Evolutionary conservation across 2,888 invertebrate genomes (phyloP), one percentile per base, ranked within the genome.

Genomic region (Pharmacophagus antenor): DNA sequence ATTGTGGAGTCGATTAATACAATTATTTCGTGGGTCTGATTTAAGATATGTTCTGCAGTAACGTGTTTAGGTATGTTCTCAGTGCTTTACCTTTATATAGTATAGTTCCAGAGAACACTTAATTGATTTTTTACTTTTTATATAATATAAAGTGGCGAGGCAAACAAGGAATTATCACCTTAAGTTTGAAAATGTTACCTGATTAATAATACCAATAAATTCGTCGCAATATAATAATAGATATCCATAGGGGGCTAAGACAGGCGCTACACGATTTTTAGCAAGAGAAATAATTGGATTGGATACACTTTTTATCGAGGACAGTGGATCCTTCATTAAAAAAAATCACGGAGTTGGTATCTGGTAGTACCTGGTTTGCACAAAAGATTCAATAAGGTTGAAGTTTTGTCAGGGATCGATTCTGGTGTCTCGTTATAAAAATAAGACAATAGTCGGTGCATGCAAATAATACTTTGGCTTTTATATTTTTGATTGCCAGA

Each of bases 1-100:
- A 41, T n/a, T 44, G 42, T 2, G 1, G 18, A n/a, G 42, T 18
- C 42, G 18, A 44, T 44, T 44, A 18, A n/a, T n/a, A 42, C 17
- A 17, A 31, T 42, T 48, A n/a, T 27, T 37, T 41, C 23, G n/a
- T 55, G 25, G 4, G n/a, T 48, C 3, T 37, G 22, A 17, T 56
- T 48, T 48, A 37, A 48, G 48, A 56, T 27, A 55, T 56, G 56
- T 37, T 56, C 5, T 37, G 31, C 56, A 18, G 17, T 41, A 48
- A 56, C 31, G 21, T 48, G 15, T 56, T 44, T 50, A 50, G 55
- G 59, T 60, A 60, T 44, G 41, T 5, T 58, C 3, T 18, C 8
- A 20, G 18, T 3, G 37, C 37, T 37, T 37, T 37, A 5, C 37
- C n/a, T 37, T 37, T 37, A 37, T 5, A 37, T 5, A n/a, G 12